These are phyloP conservation scores for Euclidia mi DNA, from an alignment of 2,888 invertebrate species.

Conservation along the genomic window DNA sequence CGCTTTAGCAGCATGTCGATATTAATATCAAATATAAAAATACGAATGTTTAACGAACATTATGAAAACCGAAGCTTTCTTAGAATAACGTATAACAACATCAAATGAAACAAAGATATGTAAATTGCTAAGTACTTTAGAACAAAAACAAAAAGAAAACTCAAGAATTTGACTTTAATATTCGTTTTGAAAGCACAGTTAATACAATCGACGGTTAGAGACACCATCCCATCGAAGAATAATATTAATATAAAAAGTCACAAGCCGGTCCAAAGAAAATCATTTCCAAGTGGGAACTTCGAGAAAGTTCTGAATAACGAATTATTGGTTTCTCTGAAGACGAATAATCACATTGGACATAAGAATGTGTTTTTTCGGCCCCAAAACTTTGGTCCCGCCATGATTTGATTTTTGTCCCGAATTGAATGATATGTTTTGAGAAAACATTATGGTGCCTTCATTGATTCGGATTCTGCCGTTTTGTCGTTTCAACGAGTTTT, in stretches of 20 bases:
- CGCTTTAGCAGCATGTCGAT: no score
- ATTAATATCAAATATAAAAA: no score
- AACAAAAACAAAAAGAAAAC: neutral
- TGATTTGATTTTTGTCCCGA: constrained; percentile 65
- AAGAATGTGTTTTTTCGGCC: constrained; percentile 64
- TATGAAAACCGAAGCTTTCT: no score
- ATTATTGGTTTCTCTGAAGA: constrained; percentile 83
- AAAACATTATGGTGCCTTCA: constrained; percentile 48
- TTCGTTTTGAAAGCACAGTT: constrained; percentile 33
- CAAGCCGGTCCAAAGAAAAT: constrained; percentile 80
- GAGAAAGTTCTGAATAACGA: constrained; percentile 83
- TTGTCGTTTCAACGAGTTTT: constrained; percentile 52
- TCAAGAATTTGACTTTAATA: constrained; percentile 31
- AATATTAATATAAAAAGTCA: constrained; percentile 80
- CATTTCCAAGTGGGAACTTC: constrained; percentile 77
- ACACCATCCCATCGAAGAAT: constrained; percentile 67
- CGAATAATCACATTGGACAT: constrained; percentile 77
- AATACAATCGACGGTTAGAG: constrained; percentile 50
- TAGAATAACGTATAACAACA: no score
- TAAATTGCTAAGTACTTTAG: no score
- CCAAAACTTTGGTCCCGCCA: constrained; percentile 41
- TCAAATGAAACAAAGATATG: neutral
- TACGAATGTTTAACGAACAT: no score
- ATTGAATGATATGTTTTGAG: constrained; percentile 62
- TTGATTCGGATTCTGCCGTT: constrained; percentile 58